These are phyloP conservation scores for Danio choprae DNA, from an alignment of 2,797 vertebrate species.

Conservation along the genomic window DNA sequence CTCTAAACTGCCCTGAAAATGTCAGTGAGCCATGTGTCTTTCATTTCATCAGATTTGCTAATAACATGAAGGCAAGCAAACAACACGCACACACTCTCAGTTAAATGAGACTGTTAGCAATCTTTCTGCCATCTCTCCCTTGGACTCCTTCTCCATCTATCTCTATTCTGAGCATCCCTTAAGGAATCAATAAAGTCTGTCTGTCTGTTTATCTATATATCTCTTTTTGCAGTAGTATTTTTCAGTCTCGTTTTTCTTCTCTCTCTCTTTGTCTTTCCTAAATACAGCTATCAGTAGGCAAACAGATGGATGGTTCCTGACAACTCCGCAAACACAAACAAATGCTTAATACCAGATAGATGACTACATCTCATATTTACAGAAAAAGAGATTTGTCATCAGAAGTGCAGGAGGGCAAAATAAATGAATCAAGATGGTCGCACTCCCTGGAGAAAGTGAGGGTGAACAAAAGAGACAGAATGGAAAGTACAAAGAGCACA, in stretches of 20 bases:
- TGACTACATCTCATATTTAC: slow-evolving; percentile 33
- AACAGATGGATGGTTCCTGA: slow-evolving; percentile 14
- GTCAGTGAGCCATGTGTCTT: slow-evolving; percentile 60
- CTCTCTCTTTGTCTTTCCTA: slow-evolving; percentile 31
- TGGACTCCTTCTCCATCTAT: neutral
- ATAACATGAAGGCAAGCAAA: slow-evolving; percentile 46
- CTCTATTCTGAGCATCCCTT: neutral
- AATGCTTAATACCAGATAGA: slow-evolving; percentile 26
- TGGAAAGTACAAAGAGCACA: slow-evolving; percentile 64
- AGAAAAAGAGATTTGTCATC: slow-evolving; percentile 11
- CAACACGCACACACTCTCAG: slow-evolving; percentile 33
- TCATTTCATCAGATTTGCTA: slow-evolving; percentile 71
- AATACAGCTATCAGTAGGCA: slow-evolving; percentile 19
- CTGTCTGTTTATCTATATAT: neutral
- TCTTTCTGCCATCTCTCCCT: neutral
- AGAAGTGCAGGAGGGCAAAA: slow-evolving; percentile 17
- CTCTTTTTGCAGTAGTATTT: neutral
- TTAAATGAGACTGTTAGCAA: neutral
- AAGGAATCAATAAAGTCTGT: neutral
- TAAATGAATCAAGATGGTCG: slow-evolving; percentile 13
- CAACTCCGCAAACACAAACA: slow-evolving; percentile 5
- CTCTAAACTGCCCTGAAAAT: slow-evolving; percentile 60
- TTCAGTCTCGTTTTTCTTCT: neutral
- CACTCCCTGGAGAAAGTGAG: slow-evolving; percentile 23
- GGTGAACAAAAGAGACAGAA: slow-evolving; percentile 23